Evolutionary conservation across 2,113 vertebrate genomes (phyloP), one percentile per base, ranked within the genome.

Genomic region (Gobio gobio): DNA sequence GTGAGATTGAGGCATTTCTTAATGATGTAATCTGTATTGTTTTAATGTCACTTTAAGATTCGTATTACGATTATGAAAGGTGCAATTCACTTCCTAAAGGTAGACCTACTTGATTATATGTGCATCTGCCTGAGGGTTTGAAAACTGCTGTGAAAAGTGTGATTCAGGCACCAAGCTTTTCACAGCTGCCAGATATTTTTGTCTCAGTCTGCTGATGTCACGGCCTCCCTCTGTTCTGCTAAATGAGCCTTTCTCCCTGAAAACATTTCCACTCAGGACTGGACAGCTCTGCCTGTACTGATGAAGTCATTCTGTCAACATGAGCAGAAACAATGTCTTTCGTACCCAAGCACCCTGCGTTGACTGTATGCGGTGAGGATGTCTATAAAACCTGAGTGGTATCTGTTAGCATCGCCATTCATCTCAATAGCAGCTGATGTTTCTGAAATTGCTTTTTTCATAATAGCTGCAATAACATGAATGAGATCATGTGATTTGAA

Each of bases 231-330:
- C 36, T 83, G 78, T 64, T 82, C 77, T 73, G 82, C 76, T 87
- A 87, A 84, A 83, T 83, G 66, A 68, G 51, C 51, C 49, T 75
- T 24, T 68, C 73, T 47, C 58, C 51, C 85, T 84, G 76, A 68
- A 64, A 86, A 77, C 79, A 86, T 87, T 89, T 72, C 83, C 79
- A 79, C 85, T 86, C 75, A 54, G 83, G 74, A 90, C 22, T 83
- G 75, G 83, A 89, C 87, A 64, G 75, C 86, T 87, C 40, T 54
- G 64, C 45, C 61, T 51, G 59, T 78, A 79, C 85, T 85, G 80
- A 88, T 90, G 88, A 89, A 88, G 78, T 84, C 87, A 84, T 87
- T 89, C 68, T 75, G 78, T 70, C 84, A 80, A 78, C 64, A 82
- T 29, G 63, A 81, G 84, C 84, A 88, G 87, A 86, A 86, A 58